A percentile compares a stretch with the other conserved stretches of the same genome.
Evolutionary conservation across 1,140 invertebrate species (phyloP).

Genomic region (Laodelphax striatellus): DNA sequence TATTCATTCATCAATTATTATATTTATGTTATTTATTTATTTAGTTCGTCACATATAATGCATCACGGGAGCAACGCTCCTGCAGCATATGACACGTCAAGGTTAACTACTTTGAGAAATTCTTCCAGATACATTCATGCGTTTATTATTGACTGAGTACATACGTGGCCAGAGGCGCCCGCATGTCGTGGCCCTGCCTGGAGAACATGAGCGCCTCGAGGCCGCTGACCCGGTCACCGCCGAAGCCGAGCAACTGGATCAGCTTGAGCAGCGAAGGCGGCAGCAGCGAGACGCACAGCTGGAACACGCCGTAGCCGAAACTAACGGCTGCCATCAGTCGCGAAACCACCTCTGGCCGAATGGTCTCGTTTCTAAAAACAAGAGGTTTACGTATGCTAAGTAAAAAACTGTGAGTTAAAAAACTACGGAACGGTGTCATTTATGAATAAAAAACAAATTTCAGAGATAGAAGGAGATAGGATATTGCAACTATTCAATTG

Average conservation of each 20-base stretch:
- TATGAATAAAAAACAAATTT: no score
- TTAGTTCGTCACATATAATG: no score
- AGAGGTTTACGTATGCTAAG: neutral
- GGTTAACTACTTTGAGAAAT: no score
- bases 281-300: conserved; percentile 54
- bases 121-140: no score
- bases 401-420: no score
- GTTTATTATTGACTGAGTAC: conserved; percentile 24
- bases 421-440: no score
- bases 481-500: no score
- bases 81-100: no score
- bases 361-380: conserved; percentile 19
- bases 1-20: no score
- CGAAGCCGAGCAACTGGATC: conserved; percentile 59
- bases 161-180: conserved; percentile 56
- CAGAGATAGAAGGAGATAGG: no score
- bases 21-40: no score
- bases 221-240: conserved; percentile 49
- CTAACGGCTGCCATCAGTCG: conserved; percentile 55
- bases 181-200: conserved; percentile 52
- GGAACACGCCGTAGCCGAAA: conserved; percentile 62
- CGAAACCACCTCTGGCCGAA: conserved; percentile 38
- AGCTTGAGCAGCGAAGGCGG: conserved; percentile 53
- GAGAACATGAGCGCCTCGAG: conserved; percentile 51
- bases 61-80: no score